A percentile compares a stretch with the other conserved stretches of the same genome.
phyloP scores from a whole-genome alignment of 2,888 invertebrate genomes.

The Perizoma flavofasciatum region DNA sequence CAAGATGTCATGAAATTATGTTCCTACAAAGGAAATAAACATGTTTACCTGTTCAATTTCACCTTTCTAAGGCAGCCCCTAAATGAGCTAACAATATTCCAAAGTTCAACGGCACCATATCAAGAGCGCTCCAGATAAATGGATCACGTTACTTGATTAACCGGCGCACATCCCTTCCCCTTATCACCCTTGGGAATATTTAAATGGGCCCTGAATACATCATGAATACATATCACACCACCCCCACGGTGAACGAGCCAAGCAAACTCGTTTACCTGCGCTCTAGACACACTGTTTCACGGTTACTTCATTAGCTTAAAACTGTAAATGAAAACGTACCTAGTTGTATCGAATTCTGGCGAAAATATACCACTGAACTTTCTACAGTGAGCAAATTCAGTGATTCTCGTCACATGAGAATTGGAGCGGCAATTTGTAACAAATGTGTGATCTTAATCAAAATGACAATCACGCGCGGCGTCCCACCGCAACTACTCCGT shows the following conservation, averaged over 20 bases:
- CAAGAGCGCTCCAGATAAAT: constrained; percentile 82
- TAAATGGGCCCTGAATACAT: constrained; percentile 78
- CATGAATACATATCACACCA: constrained; percentile 63
- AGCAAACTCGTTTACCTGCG: constrained; percentile 71
- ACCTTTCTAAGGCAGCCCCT: constrained; percentile 53
- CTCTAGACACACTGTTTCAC: constrained; percentile 68
- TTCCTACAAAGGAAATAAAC: constrained; percentile 3
- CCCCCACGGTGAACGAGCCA: constrained; percentile 67
- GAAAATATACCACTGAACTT: constrained; percentile 17
- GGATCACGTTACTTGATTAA: constrained; percentile 84
- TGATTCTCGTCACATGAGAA: constrained; percentile 68
- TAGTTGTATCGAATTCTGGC: constrained; percentile 28
- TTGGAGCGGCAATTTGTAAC: constrained; percentile 77
- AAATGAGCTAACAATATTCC: constrained; percentile 75
- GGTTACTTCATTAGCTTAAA: constrained; percentile 69
- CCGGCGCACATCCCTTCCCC: constrained; percentile 79
- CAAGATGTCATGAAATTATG: constrained; percentile 11
- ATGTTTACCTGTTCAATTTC: constrained; percentile 20
- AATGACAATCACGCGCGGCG: constrained; percentile 76
- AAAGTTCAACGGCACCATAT: constrained; percentile 77
- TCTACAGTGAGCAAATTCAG: constrained; percentile 34
- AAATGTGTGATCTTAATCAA: constrained; percentile 73
- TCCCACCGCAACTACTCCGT: constrained; percentile 60
- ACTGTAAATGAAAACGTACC: constrained; percentile 45
- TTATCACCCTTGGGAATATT: constrained; percentile 82